These are phyloP conservation scores for Dynastes tityus DNA, from an alignment of 2,888 invertebrate genomes.

Conservation along the genomic window DNA sequence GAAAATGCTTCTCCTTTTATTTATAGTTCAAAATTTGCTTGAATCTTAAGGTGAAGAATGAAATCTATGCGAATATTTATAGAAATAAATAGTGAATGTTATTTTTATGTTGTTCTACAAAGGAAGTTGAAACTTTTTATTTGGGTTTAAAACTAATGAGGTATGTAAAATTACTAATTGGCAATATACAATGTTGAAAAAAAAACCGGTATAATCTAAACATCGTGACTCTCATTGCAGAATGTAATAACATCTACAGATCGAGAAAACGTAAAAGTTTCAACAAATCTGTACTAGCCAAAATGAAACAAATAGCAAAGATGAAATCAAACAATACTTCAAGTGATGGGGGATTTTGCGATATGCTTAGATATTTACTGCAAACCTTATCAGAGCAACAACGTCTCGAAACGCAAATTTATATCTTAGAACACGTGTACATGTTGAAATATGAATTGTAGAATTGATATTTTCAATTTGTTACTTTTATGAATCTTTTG, in stretches of 20 bases:
- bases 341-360: not conserved
- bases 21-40: too few relatives aligned
- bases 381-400: not conserved
- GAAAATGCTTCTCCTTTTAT: too few relatives aligned
- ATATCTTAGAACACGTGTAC: conserved; percentile 2
- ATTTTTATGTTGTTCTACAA: not conserved
- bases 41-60: too few relatives aligned
- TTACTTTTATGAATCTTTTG: too few relatives aligned
- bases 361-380: not conserved
- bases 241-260: not conserved
- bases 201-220: not conserved
- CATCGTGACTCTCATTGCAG: not conserved
- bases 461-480: not conserved
- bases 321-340: not conserved
- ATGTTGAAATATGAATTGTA: not conserved
- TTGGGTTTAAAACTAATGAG: not conserved
- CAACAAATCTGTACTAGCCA: not conserved
- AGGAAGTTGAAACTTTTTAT: not conserved
- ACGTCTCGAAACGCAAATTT: conserved; percentile 9
- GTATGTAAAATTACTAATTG: conserved; percentile 10
- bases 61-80: too few relatives aligned
- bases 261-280: not conserved
- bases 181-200: not conserved
- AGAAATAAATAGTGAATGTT: too few relatives aligned
- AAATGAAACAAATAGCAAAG: not conserved